phyloP scores from a whole-genome alignment of 2,113 vertebrate species.

The Butastur rufipennis region DNA sequence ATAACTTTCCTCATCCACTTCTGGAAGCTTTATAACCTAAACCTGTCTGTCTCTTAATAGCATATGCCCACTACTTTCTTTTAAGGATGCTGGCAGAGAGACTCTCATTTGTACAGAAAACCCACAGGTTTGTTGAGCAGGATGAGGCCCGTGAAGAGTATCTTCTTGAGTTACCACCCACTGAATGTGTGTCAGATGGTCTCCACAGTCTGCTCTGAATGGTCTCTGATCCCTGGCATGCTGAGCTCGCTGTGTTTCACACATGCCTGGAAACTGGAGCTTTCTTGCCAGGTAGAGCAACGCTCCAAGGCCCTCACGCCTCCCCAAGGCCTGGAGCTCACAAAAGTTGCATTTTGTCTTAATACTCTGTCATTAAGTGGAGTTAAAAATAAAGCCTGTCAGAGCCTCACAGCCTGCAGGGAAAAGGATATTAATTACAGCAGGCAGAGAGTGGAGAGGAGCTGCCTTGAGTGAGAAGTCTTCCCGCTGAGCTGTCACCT shows the following conservation, averaged over 20 bases:
- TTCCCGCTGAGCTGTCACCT: conserved; percentile 17
- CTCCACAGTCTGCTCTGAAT: neutral
- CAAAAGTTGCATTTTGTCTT: conserved; percentile 51
- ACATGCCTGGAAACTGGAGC: neutral
- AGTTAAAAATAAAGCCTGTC: conserved; percentile 68
- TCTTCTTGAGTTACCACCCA: neutral
- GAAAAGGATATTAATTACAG: conserved; percentile 67
- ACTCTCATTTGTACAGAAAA: neutral
- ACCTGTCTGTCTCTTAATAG: neutral
- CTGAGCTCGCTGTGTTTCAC: neutral
- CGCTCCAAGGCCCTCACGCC: neutral
- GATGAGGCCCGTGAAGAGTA: neutral
- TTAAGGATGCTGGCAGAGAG: neutral
- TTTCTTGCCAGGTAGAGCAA: neutral
- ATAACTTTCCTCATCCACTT: neutral
- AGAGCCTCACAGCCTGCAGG: conserved; percentile 44
- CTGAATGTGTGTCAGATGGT: neutral
- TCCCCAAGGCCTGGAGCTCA: neutral
- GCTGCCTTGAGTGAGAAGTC: conserved; percentile 26
- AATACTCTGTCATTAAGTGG: conserved; percentile 60
- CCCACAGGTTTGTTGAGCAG: neutral
- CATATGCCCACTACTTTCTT: neutral
- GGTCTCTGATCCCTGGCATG: fast-evolving
- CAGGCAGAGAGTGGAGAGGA: conserved; percentile 50
- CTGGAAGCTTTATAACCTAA: neutral